Conservation (phyloP, 37 sponge, comb jelly and placozoan species). For the Aphrocallistes beatrix region DNA sequence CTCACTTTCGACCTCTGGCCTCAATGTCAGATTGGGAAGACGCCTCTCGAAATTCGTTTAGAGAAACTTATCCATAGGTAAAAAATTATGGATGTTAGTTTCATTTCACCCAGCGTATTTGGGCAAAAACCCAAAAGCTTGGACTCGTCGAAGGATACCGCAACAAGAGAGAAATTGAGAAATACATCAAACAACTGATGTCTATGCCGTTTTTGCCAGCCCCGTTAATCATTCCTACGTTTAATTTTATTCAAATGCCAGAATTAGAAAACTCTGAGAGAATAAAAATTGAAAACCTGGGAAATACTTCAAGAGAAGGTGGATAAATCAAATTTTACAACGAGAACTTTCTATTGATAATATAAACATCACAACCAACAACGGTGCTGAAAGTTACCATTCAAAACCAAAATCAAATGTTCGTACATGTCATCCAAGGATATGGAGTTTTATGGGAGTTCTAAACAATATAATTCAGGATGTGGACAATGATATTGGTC, state of each 20-base stretch:
- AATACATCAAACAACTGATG: background rate
- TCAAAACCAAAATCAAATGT: too few species aligned
- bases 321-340: background rate
- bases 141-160: background rate
- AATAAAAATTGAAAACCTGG: too few species aligned
- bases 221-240: background rate
- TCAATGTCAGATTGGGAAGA: background rate
- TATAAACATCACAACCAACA: background rate
- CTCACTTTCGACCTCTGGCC: too few species aligned
- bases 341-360: background rate
- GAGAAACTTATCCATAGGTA: background rate
- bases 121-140: background rate
- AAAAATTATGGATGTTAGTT: background rate
- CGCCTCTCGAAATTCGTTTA: background rate
- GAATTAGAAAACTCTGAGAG: background rate
- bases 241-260: background rate
- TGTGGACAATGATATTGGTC: too few species aligned
- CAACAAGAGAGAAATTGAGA: background rate
- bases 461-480: too few species aligned
- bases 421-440: too few species aligned
- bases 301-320: background rate
- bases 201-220: background rate
- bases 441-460: background rate
- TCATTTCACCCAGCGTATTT: background rate
- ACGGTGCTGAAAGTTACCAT: background rate